Evolutionary conservation across 1,140 invertebrate genomes (phyloP).

Genomic region (Homalodisca vitripennis): DNA sequence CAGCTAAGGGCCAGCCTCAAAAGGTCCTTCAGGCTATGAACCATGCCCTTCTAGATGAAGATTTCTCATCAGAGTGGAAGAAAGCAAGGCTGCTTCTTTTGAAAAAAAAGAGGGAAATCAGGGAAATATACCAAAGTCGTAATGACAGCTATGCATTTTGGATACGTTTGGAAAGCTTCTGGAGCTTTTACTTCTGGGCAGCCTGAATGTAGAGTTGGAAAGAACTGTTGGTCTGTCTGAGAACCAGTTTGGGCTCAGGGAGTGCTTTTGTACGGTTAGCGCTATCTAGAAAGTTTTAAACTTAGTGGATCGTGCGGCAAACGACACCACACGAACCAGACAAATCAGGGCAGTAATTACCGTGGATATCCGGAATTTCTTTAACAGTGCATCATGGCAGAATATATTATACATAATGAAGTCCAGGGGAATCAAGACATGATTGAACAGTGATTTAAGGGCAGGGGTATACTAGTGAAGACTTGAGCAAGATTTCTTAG

Average conservation of each 20-base stretch:
- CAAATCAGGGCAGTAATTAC: not conserved
- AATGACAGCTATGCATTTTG: too few relatives aligned
- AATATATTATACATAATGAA: not conserved
- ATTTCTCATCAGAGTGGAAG: not conserved
- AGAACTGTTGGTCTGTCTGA: not conserved
- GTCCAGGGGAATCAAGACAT: not conserved
- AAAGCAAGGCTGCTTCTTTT: not conserved
- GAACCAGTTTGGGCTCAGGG: not conserved
- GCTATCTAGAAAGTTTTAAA: not conserved
- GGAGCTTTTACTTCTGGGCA: not conserved
- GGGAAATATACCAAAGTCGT: too few relatives aligned
- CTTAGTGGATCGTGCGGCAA: not conserved
- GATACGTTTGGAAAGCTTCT: not conserved
- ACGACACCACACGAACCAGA: not conserved
- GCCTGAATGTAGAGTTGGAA: not conserved
- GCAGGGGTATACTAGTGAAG: not conserved
- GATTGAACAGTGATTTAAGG: not conserved
- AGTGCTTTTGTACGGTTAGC: not conserved
- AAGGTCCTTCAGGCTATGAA: not conserved
- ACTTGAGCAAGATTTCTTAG: not conserved
- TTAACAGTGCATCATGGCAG: constrained; percentile 8
- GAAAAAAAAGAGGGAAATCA: not conserved
- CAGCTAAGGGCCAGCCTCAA: not conserved
- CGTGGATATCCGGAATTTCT: not conserved
- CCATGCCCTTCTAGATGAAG: not conserved